Evolutionary conservation across 1,140 invertebrate genomes (phyloP).

Genomic region (Acromyrmex echinatior): DNA sequence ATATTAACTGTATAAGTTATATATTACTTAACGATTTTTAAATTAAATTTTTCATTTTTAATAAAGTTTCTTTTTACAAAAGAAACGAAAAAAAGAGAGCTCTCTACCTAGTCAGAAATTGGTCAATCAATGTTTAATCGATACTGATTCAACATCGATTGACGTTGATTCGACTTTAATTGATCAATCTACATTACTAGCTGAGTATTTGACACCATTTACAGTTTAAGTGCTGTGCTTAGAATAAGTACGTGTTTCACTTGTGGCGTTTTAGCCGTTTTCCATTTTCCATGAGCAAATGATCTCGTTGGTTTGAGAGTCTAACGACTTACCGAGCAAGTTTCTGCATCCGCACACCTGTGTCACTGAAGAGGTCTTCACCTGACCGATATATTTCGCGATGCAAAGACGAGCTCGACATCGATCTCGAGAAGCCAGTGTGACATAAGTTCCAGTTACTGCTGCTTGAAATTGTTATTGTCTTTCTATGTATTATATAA

Average conservation of each 20-base stretch:
- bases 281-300: slow-evolving; percentile 41
- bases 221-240: slow-evolving; percentile 18
- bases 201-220: background rate
- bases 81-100: background rate
- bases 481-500: slow-evolving; percentile 60
- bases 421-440: slow-evolving; percentile 66
- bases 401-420: slow-evolving; percentile 32
- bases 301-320: slow-evolving; percentile 59
- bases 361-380: slow-evolving; percentile 61
- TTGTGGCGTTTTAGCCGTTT: slow-evolving; percentile 33
- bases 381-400: slow-evolving; percentile 50
- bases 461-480: slow-evolving; percentile 68
- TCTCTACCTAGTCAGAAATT: too few species aligned
- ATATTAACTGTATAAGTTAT: background rate
- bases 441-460: slow-evolving; percentile 75
- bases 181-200: too few species aligned
- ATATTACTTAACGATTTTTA: background rate
- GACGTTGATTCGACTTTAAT: too few species aligned
- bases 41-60: background rate
- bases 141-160: too few species aligned
- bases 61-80: background rate
- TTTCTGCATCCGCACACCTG: slow-evolving; percentile 62
- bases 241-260: slow-evolving; percentile 46
- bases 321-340: slow-evolving; percentile 59
- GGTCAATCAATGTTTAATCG: too few species aligned